Evolutionary conservation across 2,888 invertebrate genomes (phyloP).

Genomic region (Drepana falcataria): DNA sequence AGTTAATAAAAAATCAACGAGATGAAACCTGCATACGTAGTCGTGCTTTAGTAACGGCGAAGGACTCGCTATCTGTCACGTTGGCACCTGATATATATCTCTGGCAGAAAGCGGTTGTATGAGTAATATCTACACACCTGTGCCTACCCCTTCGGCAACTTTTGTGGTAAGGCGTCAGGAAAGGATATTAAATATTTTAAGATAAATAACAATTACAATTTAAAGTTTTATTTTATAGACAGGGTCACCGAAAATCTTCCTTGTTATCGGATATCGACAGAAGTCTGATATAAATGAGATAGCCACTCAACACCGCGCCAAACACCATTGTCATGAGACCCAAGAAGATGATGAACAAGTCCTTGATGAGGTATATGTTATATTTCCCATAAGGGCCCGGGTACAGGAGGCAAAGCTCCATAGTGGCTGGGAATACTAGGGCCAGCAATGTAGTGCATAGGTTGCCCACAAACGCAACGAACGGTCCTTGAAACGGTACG

Average conservation of each 20-base stretch:
- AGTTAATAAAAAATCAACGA: no score
- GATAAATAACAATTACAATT: no score
- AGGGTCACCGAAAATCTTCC: slow-evolving; percentile 8
- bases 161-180: no score
- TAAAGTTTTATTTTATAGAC: background rate
- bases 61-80: no score
- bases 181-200: no score
- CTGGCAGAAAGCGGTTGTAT: no score
- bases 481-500: slow-evolving; percentile 50
- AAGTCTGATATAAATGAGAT: slow-evolving; percentile 43
- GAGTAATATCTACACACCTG: no score
- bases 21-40: no score
- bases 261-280: slow-evolving; percentile 25
- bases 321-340: slow-evolving; percentile 29
- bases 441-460: slow-evolving; percentile 47
- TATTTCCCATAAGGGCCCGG: slow-evolving; percentile 40
- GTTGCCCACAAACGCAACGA: slow-evolving; percentile 55
- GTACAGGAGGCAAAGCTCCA: slow-evolving; percentile 51
- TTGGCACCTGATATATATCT: no score
- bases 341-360: slow-evolving; percentile 32
- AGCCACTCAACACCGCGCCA: slow-evolving; percentile 34
- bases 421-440: slow-evolving; percentile 51
- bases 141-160: no score
- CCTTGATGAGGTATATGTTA: slow-evolving; percentile 33
- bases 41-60: no score